Percentiles rank a stretch among this genome's conserved stretches.
Conservation (phyloP, 2,888 invertebrate genomes). For the Cephus pygmeus region DNA sequence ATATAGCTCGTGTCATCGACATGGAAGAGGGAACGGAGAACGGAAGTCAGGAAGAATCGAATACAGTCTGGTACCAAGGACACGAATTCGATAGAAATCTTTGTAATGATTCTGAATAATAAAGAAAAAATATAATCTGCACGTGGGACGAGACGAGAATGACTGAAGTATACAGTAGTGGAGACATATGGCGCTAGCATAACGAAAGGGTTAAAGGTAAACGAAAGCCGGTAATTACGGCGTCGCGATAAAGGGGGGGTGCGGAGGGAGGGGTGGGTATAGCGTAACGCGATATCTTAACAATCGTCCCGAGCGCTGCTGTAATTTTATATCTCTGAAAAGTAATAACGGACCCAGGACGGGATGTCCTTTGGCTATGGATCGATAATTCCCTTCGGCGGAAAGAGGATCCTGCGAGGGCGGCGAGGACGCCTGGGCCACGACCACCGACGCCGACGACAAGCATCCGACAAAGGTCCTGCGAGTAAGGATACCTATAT, state of each 20-base stretch:
- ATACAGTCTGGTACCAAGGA: background rate
- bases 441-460: background rate
- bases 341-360: constrained; percentile 50
- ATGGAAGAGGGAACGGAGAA: background rate
- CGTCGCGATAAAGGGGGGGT: background rate
- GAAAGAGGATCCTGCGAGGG: constrained; percentile 2
- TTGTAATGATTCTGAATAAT: background rate
- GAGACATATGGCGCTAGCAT: background rate
- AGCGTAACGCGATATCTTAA: background rate
- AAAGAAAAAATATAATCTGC: background rate
- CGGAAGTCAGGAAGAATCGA: background rate
- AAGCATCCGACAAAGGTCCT: constrained; percentile 4
- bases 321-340: constrained; percentile 56
- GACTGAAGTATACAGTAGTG: background rate
- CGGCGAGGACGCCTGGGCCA: constrained; percentile 1
- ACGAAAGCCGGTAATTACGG: background rate
- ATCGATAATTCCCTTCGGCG: constrained; percentile 41
- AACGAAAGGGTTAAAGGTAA: background rate
- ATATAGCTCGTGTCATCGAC: constrained; percentile 33
- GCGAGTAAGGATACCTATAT: background rate
- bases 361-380: constrained; percentile 40
- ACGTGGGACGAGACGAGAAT: background rate
- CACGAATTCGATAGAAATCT: background rate
- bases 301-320: constrained; percentile 14
- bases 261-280: constrained; percentile 3